phyloP scores from a whole-genome alignment of 1,140 invertebrate genomes.

The Belonocnema kinseyi region DNA sequence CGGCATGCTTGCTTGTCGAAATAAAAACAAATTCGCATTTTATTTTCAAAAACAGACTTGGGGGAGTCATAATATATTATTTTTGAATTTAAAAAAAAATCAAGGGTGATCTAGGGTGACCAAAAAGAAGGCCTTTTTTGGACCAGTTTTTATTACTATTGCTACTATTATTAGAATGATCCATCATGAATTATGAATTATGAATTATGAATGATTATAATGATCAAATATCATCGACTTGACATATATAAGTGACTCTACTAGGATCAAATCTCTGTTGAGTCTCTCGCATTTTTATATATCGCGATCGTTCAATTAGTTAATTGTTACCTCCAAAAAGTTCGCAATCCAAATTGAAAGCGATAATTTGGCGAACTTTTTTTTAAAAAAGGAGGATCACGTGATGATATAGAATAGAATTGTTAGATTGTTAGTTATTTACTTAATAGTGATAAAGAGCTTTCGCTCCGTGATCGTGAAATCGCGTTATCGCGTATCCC shows the following conservation, averaged over 20 bases:
- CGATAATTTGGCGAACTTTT: neutral
- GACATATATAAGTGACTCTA: neutral
- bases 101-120: too few relatives aligned
- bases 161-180: conserved; percentile 22
- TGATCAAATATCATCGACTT: conserved; percentile 15
- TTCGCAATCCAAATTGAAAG: neutral
- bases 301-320: conserved; percentile 4
- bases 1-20: too few relatives aligned
- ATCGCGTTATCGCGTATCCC: conserved; percentile 32
- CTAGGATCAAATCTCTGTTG: conserved; percentile 30
- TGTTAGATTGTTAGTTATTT: conserved; percentile 14
- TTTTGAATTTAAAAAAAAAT: too few relatives aligned
- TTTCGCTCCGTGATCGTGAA: conserved; percentile 28
- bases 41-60: too few relatives aligned
- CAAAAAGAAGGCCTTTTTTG: too few relatives aligned
- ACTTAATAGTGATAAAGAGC: conserved; percentile 29
- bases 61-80: too few relatives aligned
- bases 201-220: conserved; percentile 20
- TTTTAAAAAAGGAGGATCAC: neutral
- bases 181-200: conserved; percentile 4
- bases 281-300: conserved; percentile 17
- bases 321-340: neutral
- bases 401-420: neutral
- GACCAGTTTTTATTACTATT: conserved; percentile 22
- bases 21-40: too few relatives aligned